phyloP scores from a whole-genome alignment of 1,140 invertebrate genomes.

The Magallana angulata region DNA sequence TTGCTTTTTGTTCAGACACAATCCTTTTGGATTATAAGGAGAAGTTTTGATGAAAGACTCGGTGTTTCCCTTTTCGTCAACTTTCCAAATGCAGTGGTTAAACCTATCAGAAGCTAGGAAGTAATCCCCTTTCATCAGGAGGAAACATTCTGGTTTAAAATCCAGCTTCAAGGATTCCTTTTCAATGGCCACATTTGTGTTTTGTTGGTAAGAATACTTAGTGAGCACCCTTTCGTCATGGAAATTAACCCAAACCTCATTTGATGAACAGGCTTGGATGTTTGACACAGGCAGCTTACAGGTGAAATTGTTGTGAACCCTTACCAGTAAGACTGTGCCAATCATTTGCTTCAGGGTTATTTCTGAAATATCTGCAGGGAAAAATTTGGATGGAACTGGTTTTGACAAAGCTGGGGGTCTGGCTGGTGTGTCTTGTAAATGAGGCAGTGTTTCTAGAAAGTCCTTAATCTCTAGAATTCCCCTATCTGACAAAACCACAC shows the following conservation, averaged over 20 bases:
- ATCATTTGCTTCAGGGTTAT: not conserved
- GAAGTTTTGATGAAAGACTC: not conserved
- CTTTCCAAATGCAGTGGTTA: conserved; percentile 27
- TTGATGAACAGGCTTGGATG: conserved; percentile 3
- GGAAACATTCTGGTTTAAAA: conserved; percentile 9
- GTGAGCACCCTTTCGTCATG: conserved; percentile 3
- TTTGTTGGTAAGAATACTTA: not conserved
- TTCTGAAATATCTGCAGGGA: not conserved
- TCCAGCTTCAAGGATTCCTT: not conserved
- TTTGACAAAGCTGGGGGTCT: not conserved
- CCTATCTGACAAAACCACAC: not conserved
- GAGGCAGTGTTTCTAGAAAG: not conserved
- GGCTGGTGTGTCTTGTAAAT: not conserved
- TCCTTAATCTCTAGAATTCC: not conserved
- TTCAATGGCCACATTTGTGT: not conserved
- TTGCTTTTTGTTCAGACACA: conserved; percentile 11
- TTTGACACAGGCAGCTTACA: conserved; percentile 1
- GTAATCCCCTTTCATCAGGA: not conserved
- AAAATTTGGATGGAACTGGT: not conserved
- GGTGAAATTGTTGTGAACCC: not conserved
- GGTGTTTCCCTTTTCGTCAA: not conserved
- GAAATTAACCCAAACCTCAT: not conserved
- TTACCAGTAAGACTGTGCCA: not conserved
- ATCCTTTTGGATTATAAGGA: not conserved
- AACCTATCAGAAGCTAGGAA: conserved; percentile 14